These are phyloP conservation scores for cat (Felis catus) DNA, from an alignment of 2,113 vertebrate genomes.

Conservation along the genomic window F.catus_Fca126_mat1.0 CM031411.1:40046001-40046500, in stretches of 20 bases:
- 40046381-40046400: no score
- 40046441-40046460: no score
- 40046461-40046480: no score
- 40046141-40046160: conserved; percentile 11
- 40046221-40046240: background rate
- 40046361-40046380: no score
- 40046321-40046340: background rate
- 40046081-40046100: background rate
- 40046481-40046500: no score
- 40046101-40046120: background rate
- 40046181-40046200: background rate
- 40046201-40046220: background rate
- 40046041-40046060: background rate
- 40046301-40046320: background rate
- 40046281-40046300: conserved; percentile 28
- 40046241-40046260: background rate
- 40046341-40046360: background rate
- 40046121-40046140: background rate
- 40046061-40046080: background rate
- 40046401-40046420: no score
- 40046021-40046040: background rate
- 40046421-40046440: no score
- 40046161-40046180: background rate
- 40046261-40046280: background rate
- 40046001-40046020: background rate